Conservation (phyloP, 2,113 vertebrate species). For the Sander vitreus region DNA sequence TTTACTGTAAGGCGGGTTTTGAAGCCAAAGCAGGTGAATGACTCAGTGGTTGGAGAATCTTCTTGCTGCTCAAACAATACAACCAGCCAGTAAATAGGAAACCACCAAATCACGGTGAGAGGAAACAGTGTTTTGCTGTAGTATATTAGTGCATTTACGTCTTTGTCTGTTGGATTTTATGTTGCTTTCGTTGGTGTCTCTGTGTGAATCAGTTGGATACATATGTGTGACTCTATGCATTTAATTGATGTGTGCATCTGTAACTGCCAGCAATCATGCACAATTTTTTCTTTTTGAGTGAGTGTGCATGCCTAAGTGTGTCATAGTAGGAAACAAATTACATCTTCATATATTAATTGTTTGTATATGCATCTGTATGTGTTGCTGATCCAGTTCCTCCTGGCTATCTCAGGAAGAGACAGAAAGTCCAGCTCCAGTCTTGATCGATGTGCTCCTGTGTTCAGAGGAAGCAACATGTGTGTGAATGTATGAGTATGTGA, state of each 20-base stretch:
- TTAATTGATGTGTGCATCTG: not conserved
- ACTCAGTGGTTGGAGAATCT: conserved; percentile 70
- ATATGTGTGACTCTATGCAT: not conserved
- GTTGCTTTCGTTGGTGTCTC: not conserved
- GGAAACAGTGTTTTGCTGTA: not conserved
- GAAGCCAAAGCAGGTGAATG: conserved; percentile 80
- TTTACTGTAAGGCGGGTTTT: conserved; percentile 18
- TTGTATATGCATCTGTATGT: conserved; percentile 5
- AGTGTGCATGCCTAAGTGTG: not conserved
- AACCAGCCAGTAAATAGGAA: conserved; percentile 86
- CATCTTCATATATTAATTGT: conserved; percentile 4
- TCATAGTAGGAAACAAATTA: not conserved
- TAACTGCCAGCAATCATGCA: not conserved
- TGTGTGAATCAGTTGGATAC: not conserved
- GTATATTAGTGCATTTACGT: conserved; percentile 5
- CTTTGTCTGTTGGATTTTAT: not conserved
- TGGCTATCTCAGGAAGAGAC: conserved; percentile 86
- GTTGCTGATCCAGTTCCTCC: conserved; percentile 42
- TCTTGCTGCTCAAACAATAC: conserved; percentile 79
- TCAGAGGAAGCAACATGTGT: conserved; percentile 89
- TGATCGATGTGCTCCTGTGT: conserved; percentile 90
- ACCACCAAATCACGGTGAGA: conserved; percentile 83
- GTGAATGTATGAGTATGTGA: conserved; percentile 49
- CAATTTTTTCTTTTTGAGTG: not conserved
- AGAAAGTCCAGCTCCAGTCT: conserved; percentile 89